phyloP scores from a whole-genome alignment of 2,888 invertebrate species.

The Caenorhabditis angaria region DNA sequence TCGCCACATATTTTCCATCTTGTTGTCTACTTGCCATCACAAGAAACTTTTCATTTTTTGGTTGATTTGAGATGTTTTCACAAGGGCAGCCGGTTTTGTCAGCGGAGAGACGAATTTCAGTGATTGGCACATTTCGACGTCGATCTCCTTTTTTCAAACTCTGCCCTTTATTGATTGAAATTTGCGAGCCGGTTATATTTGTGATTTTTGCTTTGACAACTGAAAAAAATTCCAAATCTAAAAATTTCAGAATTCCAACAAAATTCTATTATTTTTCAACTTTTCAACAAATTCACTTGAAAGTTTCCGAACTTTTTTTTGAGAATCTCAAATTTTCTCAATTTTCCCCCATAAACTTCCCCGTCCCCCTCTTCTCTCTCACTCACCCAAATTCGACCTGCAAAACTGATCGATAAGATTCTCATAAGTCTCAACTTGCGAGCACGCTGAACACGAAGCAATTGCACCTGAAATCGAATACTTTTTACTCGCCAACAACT shows the following conservation, averaged over 20 bases:
- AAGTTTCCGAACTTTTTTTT: too few species aligned
- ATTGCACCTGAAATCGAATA: slow-evolving; percentile 57
- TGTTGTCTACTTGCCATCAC: slow-evolving; percentile 60
- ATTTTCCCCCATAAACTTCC: not conserved
- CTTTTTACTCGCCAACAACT: slow-evolving; percentile 13
- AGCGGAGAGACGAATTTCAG: slow-evolving; percentile 48
- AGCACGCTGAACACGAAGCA: slow-evolving; percentile 75
- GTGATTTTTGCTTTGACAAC: slow-evolving; percentile 64
- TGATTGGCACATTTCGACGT: slow-evolving; percentile 52
- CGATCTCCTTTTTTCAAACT: slow-evolving; percentile 62
- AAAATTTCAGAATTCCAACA: not conserved
- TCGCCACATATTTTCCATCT: slow-evolving; percentile 57
- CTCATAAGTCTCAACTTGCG: slow-evolving; percentile 77
- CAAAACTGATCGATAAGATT: slow-evolving; percentile 78
- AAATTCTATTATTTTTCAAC: too few species aligned
- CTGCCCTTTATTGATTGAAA: slow-evolving; percentile 59
- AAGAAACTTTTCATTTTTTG: slow-evolving; percentile 42
- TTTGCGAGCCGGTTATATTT: slow-evolving; percentile 46
- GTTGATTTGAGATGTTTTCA: slow-evolving; percentile 19
- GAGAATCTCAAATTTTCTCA: too few species aligned
- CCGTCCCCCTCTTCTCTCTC: too few species aligned
- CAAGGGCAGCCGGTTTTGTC: slow-evolving; percentile 48
- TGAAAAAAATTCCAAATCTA: slow-evolving; percentile 47
- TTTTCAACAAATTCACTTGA: too few species aligned
- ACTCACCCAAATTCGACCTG: slow-evolving; percentile 76